Evolutionary conservation across 2,888 invertebrate genomes (phyloP), one percentile per base, ranked within the genome.

Genomic region (Cheilosia vulpina): DNA sequence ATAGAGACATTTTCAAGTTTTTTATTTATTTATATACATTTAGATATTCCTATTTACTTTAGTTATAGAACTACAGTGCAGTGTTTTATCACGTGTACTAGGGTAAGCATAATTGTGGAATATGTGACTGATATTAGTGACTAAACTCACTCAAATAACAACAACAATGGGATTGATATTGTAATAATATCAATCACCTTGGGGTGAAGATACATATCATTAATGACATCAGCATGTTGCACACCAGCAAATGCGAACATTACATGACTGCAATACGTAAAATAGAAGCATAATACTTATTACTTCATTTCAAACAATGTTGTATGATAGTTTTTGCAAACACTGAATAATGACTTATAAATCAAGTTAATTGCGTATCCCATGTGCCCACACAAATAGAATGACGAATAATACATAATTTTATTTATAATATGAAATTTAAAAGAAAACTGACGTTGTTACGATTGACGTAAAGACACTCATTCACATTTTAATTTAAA

Each of bases 11-110:
- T 73, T 66, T 72, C 34, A 45, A 17, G 60, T 76, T 77, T 83
- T 50, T 77, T 83, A 50, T 81, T 81, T 81, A 81, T 83, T 83
- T 83, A 57, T 83, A 83, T 38, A 52, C 72, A 78, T 78, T 78
- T 19, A 17, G 17, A 47, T 47, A n/a, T 47, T 17, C 7, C 2
- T 17, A 9, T 6, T 47, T 60, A 60, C 53, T 55, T 55, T 62
- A 66, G 62, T 57, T 68, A 62, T 65, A 34, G 72, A 53, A 66
- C 31, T 63, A 60, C 52, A 57, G 66, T 60, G 34, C 55, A 63
- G 75, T 76, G 38, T 21, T 19, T 63, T 63, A 50, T 50, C 24
- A 66, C 34, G 68, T 50, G 50, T 68, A 41, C 38, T 7, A 50
- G 47, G 21, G 38, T 15, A 38, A 55, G 41, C 68, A 55, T 4